Conservation (phyloP, 2,113 vertebrate species). For the Dromiciops gliroides region DNA sequence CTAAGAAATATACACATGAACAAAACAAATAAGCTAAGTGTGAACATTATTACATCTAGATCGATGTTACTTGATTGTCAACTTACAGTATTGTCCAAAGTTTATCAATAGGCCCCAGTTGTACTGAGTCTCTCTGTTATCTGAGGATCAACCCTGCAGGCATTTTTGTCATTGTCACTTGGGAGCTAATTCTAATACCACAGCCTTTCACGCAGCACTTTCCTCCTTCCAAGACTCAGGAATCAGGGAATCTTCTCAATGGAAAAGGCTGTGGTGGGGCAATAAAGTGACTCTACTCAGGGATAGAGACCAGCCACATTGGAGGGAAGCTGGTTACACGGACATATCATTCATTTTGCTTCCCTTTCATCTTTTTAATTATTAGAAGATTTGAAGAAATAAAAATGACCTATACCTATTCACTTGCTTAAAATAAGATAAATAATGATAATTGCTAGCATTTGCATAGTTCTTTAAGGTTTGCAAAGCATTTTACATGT, state of each 20-base stretch:
- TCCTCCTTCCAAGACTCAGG: background rate
- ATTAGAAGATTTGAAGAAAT: background rate
- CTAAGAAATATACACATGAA: background rate
- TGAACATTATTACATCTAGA: slow-evolving; percentile 4
- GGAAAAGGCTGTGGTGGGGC: background rate
- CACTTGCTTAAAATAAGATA: slow-evolving; percentile 1
- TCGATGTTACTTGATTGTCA: background rate
- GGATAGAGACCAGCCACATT: background rate
- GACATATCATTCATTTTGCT: background rate
- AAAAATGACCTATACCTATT: background rate
- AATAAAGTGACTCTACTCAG: background rate
- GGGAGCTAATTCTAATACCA: background rate
- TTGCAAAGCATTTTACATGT: background rate
- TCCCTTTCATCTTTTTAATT: background rate
- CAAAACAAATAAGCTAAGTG: background rate
- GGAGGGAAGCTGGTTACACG: background rate
- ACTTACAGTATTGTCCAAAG: background rate
- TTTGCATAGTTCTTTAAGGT: background rate
- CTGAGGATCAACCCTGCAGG: background rate
- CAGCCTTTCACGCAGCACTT: background rate
- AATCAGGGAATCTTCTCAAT: slow-evolving; percentile 16
- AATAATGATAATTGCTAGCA: background rate
- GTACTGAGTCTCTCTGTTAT: background rate
- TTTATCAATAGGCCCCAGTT: background rate
- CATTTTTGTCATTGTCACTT: background rate